phyloP scores from a whole-genome alignment of 2,888 invertebrate species.

The Aelia acuminata region DNA sequence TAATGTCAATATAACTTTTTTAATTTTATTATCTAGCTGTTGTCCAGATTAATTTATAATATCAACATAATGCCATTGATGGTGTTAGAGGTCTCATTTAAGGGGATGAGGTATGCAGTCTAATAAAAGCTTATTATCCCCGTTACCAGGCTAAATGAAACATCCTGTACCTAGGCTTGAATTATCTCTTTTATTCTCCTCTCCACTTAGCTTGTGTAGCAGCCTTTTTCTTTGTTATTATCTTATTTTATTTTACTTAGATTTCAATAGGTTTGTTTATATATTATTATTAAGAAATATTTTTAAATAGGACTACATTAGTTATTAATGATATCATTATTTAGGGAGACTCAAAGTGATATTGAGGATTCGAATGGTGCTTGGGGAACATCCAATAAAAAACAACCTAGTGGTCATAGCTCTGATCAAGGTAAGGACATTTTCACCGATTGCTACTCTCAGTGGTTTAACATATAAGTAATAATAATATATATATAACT shows the following conservation, averaged over 20 bases:
- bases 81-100: slow-evolving; percentile 33
- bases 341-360: slow-evolving; percentile 64
- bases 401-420: slow-evolving; percentile 60
- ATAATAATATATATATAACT: slow-evolving; percentile 25
- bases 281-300: neutral
- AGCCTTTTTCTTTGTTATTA: neutral
- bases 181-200: slow-evolving; percentile 16
- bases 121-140: slow-evolving; percentile 57
- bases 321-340: neutral
- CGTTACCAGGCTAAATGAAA: slow-evolving; percentile 53
- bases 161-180: slow-evolving; percentile 50
- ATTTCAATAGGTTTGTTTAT: neutral
- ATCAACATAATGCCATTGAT: neutral
- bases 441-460: neutral
- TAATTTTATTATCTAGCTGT: neutral
- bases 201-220: neutral
- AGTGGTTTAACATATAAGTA: too few species aligned
- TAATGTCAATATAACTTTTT: neutral
- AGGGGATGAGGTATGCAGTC: slow-evolving; percentile 52
- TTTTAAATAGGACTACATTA: neutral
- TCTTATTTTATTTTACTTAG: neutral
- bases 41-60: neutral
- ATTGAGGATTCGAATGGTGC: slow-evolving; percentile 64
- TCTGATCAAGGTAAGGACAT: slow-evolving; percentile 61
- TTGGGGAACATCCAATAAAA: slow-evolving; percentile 63